A percentile compares a stretch with the other conserved stretches of the same genome.
phyloP scores from a whole-genome alignment of 2,113 vertebrate species.

The Takifugu flavidus region DNA sequence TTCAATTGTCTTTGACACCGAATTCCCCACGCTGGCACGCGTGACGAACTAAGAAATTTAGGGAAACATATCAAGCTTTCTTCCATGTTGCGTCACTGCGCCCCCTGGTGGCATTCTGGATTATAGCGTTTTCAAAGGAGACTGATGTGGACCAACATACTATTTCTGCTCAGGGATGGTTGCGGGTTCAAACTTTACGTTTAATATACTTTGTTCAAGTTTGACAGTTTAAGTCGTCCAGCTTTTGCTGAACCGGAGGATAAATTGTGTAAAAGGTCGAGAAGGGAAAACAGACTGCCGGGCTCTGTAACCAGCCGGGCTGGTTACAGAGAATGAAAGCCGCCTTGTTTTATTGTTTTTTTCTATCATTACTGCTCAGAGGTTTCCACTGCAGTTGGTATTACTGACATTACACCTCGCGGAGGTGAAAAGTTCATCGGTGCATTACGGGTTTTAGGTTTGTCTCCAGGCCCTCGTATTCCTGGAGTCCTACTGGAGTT shows the following conservation, averaged over 20 bases:
- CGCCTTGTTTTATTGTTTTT: neutral
- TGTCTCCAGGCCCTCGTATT: neutral
- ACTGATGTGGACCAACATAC: neutral
- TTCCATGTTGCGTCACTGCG: conserved; percentile 45
- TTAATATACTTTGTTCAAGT: neutral
- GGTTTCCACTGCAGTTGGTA: neutral
- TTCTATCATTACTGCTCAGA: neutral
- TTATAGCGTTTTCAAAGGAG: conserved; percentile 29
- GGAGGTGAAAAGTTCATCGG: conserved; percentile 2
- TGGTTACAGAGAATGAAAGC: neutral
- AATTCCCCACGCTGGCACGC: neutral
- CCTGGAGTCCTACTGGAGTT: neutral
- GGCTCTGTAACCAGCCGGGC: too few relatives aligned
- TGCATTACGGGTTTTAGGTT: conserved; percentile 1
- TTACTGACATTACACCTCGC: neutral
- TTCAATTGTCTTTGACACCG: neutral
- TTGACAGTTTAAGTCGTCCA: neutral
- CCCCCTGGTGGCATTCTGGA: conserved; percentile 65
- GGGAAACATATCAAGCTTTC: conserved; percentile 11
- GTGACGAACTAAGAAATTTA: conserved; percentile 4
- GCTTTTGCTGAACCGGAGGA: neutral
- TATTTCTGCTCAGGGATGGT: neutral
- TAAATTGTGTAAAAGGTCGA: neutral
- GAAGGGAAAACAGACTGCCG: neutral
- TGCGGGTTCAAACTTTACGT: neutral